Conservation (phyloP, 2,888 invertebrate genomes). For the Phortica magna region DNA sequence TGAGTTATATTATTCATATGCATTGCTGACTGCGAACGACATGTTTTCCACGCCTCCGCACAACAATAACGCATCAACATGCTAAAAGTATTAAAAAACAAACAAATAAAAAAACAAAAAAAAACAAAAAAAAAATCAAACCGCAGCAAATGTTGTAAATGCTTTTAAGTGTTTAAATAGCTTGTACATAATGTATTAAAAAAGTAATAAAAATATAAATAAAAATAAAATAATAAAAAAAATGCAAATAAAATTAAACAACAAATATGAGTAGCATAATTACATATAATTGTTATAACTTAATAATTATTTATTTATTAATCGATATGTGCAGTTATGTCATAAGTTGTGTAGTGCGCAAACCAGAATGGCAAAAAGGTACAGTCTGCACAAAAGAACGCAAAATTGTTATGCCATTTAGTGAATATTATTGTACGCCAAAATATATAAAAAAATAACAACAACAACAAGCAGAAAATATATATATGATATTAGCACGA, state of each 20-base stretch:
- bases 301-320: background rate
- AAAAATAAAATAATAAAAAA: conserved; percentile 29
- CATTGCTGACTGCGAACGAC: background rate
- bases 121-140: background rate
- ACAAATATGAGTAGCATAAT: conserved; percentile 55
- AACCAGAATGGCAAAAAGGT: background rate
- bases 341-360: background rate
- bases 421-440: background rate
- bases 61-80: background rate
- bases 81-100: background rate
- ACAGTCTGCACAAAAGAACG: background rate
- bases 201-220: background rate
- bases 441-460: background rate
- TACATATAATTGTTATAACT: conserved; percentile 26
- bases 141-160: background rate
- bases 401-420: background rate
- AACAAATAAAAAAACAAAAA: background rate
- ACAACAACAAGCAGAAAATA: background rate
- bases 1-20: background rate
- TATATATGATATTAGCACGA: too few species aligned
- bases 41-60: background rate
- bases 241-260: conserved; percentile 44
- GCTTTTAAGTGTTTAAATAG: background rate
- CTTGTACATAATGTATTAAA: background rate
- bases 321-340: background rate